phyloP scores from a whole-genome alignment of 2,888 invertebrate species.

The Scrobipalpa atriplicella region DNA sequence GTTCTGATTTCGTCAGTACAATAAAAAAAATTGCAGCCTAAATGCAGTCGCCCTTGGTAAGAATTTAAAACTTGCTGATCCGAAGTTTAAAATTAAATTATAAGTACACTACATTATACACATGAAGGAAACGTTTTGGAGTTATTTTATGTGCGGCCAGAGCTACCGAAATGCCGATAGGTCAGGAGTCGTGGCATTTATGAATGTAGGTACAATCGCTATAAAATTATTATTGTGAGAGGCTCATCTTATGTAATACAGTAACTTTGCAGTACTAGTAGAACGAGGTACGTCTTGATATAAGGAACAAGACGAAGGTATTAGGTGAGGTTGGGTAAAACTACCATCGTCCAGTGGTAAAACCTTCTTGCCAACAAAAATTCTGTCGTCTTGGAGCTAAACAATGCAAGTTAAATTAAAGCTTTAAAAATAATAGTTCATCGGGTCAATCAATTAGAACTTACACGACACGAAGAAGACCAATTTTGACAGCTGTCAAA shows the following conservation, averaged over 20 bases:
- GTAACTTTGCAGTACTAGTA: neutral
- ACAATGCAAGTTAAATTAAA: too few species aligned
- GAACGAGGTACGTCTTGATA: neutral
- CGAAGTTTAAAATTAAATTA: neutral
- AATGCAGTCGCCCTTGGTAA: constrained; percentile 19
- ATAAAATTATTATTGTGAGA: constrained; percentile 19
- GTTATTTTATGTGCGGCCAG: constrained; percentile 10
- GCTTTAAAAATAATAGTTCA: too few species aligned
- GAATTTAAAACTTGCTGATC: constrained; percentile 7
- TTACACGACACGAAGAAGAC: too few species aligned
- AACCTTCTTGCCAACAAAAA: too few species aligned
- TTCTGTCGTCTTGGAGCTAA: too few species aligned
- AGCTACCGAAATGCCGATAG: constrained; percentile 22
- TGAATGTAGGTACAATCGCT: neutral
- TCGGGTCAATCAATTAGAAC: too few species aligned
- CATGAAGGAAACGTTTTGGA: constrained; percentile 9
- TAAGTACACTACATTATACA: neutral
- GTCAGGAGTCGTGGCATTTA: constrained; percentile 20
- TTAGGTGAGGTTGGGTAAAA: too few species aligned
- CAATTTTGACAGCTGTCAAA: neutral
- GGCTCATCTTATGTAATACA: constrained; percentile 35
- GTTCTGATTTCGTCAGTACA: constrained; percentile 17
- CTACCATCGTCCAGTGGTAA: too few species aligned
- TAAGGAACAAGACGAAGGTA: neutral
- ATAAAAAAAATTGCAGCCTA: neutral